These are phyloP conservation scores for Chromobotia macracanthus DNA, from an alignment of 2,797 vertebrate species.

Conservation along the genomic window DNA sequence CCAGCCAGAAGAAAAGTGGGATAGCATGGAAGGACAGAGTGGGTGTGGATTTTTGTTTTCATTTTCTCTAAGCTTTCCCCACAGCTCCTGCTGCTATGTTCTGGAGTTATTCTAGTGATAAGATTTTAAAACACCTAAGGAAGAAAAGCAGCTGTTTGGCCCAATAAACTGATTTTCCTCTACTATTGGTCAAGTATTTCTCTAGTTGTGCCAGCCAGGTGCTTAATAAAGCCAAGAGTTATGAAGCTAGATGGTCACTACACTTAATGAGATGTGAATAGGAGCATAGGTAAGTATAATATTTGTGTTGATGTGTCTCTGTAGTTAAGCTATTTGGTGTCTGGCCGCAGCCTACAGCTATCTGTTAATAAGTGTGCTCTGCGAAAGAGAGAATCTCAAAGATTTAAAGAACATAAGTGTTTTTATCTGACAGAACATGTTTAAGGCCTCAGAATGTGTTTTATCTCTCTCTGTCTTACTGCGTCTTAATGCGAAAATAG, in stretches of 20 bases:
- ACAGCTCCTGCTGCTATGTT: conserved; percentile 75
- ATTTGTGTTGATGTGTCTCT: conserved; percentile 67
- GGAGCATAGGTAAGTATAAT: conserved; percentile 71
- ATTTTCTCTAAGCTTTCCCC: conserved; percentile 82
- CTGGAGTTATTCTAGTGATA: conserved; percentile 76
- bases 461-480: not conserved
- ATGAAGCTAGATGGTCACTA: conserved; percentile 68
- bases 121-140: conserved; percentile 78
- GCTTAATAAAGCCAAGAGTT: conserved; percentile 70
- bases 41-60: conserved; percentile 79
- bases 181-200: no score
- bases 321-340: conserved; percentile 72
- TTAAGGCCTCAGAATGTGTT: not conserved
- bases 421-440: conserved; percentile 7
- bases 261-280: conserved; percentile 68
- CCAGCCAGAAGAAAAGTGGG: conserved; percentile 53
- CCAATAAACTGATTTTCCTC: conserved; percentile 63
- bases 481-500: not conserved
- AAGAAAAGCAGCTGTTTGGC: conserved; percentile 78
- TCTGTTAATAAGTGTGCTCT: conserved; percentile 27
- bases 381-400: not conserved
- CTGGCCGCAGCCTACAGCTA: conserved; percentile 14
- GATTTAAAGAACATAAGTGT: conserved; percentile 7
- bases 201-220: conserved; percentile 74
- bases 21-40: conserved; percentile 28